Evolutionary conservation across 2,888 invertebrate genomes (phyloP), one percentile per base, ranked within the genome.

Genomic region (Spisula solida): DNA sequence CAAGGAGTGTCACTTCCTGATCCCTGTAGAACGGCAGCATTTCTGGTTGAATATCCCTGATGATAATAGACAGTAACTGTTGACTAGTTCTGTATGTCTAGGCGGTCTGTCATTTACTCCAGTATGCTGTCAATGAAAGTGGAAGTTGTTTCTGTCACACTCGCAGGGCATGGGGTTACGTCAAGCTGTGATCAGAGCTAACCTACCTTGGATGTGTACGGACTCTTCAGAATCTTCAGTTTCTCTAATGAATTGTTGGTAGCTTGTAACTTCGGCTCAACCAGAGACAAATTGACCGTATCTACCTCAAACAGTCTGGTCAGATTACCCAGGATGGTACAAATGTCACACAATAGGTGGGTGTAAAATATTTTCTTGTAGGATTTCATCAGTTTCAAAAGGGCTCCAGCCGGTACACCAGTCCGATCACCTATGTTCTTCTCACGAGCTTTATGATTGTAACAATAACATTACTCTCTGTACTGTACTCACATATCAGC

Each of bases 301-400:
- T 78, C 83, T 55, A 25, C 75, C 51, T 89, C 88, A 85, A 91
- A 88, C 56, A 84, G 16, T 14, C 84, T 25, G 1, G 90, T 88
- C 14, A 86, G 79, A n/a, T 56, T 79, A 14, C 80, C 55, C 18
- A 88, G 12, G 14, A 55, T 81, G 12, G 48, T 29, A 82, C 89
- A 88, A 10, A 89, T n/a, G n/a, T 91, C 82, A 87, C 89, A 89
- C 0, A 86, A 85, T n/a, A 89, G 86, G n/a, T 86, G 88, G 34
- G 86, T 81, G 47, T 81, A 86, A 66, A 29, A 89, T n/a, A 87
- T n/a, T 31, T 84, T 89, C 29, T 81, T 48, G 78, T 88, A 91
- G 10, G 80, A 47, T 29, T 60, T 79, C 84, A 91, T 86, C 84
- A 83, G 31, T 48, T 91, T 88, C 79, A 87, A 47, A 25, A 91